phyloP scores from a whole-genome alignment of 2,888 invertebrate genomes.

The Hypomecis atomaria region DNA sequence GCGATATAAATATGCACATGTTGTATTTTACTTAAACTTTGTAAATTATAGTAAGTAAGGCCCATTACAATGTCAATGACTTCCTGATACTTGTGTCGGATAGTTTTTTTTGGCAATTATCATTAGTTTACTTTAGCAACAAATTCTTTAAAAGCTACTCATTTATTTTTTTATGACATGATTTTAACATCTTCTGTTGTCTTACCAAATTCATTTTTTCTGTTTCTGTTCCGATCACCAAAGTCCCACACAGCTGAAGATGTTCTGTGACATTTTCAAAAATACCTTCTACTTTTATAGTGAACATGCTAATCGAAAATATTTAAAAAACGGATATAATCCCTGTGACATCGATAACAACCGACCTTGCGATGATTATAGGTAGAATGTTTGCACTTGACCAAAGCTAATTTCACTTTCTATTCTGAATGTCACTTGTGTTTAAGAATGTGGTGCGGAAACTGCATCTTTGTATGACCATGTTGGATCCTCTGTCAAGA shows the following conservation, averaged over 20 bases:
- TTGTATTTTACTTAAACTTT: neutral
- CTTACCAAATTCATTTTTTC: constrained; percentile 65
- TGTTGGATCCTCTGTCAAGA: no score
- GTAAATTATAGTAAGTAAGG: no score
- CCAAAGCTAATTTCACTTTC: constrained; percentile 46
- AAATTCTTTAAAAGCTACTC: no score
- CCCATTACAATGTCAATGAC: constrained; percentile 10
- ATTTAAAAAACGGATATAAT: constrained; percentile 52
- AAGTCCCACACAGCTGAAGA: constrained; percentile 41
- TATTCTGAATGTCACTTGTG: constrained; percentile 26
- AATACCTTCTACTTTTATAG: constrained; percentile 62
- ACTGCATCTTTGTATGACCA: no score
- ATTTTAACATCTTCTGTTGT: no score
- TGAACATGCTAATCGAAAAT: constrained; percentile 50
- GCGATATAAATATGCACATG: no score
- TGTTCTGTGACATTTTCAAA: constrained; percentile 56
- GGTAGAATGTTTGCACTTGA: constrained; percentile 48
- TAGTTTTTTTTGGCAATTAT: constrained; percentile 18
- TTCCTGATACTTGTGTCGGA: constrained; percentile 9
- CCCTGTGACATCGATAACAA: constrained; percentile 52
- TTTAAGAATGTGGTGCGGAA: neutral
- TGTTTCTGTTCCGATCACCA: constrained; percentile 31
- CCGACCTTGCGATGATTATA: constrained; percentile 57
- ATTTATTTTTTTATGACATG: no score
- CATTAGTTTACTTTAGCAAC: constrained; percentile 10